Evolutionary conservation across 1,140 invertebrate genomes (phyloP).

Genomic region (Contarinia nasturtii): DNA sequence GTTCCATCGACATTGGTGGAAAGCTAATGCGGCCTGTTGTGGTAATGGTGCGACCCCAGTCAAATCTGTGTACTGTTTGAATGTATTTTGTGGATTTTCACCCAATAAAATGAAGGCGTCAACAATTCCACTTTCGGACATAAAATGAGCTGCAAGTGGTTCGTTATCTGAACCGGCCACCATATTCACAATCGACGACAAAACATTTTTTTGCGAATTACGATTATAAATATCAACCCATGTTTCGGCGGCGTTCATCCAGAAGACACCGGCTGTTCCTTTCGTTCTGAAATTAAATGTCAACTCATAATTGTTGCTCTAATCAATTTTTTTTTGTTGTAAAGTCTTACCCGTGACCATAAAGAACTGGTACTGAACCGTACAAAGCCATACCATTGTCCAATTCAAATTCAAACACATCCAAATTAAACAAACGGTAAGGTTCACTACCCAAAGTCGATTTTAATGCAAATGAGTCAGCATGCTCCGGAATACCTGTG

Average conservation of each 20-base stretch:
- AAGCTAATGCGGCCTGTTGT: constrained; percentile 47
- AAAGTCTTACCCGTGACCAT: constrained; percentile 70
- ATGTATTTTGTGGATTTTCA: constrained; percentile 64
- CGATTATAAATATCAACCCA: constrained; percentile 88
- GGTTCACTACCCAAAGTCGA: constrained; percentile 77
- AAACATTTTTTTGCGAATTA: constrained; percentile 48
- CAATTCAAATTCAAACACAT: constrained; percentile 97
- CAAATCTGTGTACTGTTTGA: constrained; percentile 69
- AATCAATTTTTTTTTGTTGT: constrained; percentile 25
- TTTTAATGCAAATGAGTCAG: constrained; percentile 70
- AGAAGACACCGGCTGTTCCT: constrained; percentile 75
- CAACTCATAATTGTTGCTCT: not conserved
- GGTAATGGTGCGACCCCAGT: constrained; percentile 81
- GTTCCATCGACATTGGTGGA: constrained; percentile 98
- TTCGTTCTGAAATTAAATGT: constrained; percentile 32
- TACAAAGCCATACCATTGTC: constrained; percentile 92
- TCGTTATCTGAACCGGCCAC: no score
- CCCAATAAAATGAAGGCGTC: constrained; percentile 88
- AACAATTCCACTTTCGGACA: constrained; percentile 89
- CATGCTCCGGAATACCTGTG: constrained; percentile 82
- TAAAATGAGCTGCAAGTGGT: constrained; percentile 51
- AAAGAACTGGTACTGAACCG: constrained; percentile 81
- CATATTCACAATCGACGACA: no score
- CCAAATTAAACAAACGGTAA: constrained; percentile 91
- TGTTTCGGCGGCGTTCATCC: constrained; percentile 96